A percentile compares a stretch with the other conserved stretches of the same genome.
Conservation (phyloP, 2,797 vertebrate genomes). For the Poecile montanus region DNA sequence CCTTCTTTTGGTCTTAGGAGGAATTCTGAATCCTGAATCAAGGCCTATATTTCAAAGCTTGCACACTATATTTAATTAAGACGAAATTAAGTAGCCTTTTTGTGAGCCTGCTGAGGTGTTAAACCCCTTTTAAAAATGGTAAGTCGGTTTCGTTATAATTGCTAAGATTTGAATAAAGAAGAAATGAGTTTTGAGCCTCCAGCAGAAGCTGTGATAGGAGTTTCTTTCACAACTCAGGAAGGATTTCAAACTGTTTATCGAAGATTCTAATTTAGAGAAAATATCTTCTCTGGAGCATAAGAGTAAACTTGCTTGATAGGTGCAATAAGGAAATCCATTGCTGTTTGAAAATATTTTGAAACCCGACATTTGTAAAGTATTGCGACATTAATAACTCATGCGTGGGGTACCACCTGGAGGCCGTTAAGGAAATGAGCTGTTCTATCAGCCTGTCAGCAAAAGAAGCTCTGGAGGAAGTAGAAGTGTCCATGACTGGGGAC, state of each 20-base stretch:
- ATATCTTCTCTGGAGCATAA: background rate
- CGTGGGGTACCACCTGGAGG: fast-evolving
- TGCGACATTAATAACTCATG: background rate
- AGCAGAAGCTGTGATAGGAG: background rate
- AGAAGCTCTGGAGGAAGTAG: background rate
- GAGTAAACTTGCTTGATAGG: background rate
- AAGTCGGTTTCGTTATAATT: background rate
- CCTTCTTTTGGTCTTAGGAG: background rate
- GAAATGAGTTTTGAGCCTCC: background rate
- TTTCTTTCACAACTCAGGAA: background rate
- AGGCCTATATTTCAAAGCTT: background rate
- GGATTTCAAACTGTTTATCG: background rate
- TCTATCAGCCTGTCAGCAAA: background rate
- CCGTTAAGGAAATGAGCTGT: fast-evolving
- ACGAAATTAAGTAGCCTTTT: background rate
- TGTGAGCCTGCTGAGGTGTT: background rate
- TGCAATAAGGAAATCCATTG: background rate
- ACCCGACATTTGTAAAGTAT: background rate
- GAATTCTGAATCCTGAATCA: background rate
- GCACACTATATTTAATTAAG: background rate
- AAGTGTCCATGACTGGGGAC: background rate
- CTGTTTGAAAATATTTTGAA: background rate
- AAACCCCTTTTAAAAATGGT: background rate
- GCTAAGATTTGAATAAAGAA: background rate
- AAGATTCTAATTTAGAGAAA: background rate